Conservation (phyloP, 1,140 invertebrate species). For the Dermatophagoides farinae region DNA sequence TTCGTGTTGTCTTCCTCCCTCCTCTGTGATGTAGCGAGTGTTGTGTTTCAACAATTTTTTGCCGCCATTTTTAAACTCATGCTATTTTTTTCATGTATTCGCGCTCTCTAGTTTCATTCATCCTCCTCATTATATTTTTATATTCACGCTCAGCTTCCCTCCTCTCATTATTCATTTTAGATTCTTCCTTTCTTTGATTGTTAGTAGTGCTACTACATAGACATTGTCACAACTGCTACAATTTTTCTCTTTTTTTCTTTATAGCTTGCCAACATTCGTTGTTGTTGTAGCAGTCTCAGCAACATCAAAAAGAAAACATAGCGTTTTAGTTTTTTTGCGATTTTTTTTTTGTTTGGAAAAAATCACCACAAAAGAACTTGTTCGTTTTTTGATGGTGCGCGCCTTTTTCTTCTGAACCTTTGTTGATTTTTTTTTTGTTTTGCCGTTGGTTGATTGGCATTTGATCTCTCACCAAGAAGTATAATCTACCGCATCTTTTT, state of each 20-base stretch:
- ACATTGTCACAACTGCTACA: too few species aligned
- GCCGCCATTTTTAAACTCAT: constrained; percentile 10
- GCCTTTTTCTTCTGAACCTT: not conserved
- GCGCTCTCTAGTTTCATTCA: not conserved
- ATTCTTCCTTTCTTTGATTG: not conserved
- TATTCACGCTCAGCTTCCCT: not conserved
- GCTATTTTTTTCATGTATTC: not conserved
- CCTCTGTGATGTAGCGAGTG: not conserved
- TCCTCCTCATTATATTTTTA: not conserved
- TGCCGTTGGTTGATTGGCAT: not conserved
- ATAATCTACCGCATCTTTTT: too few species aligned
- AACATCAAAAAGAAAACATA: not conserved
- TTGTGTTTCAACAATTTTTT: not conserved
- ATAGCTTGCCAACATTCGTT: not conserved
- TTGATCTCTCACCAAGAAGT: too few species aligned
- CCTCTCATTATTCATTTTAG: not conserved
- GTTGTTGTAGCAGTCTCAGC: constrained; percentile 2
- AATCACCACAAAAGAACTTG: not conserved
- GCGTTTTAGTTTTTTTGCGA: too few species aligned
- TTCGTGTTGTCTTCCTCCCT: not conserved
- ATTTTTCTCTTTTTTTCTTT: not conserved
- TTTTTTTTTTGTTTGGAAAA: too few species aligned
- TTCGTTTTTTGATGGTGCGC: not conserved
- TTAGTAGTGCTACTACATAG: not conserved
- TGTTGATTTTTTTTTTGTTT: not conserved